Evolutionary conservation across 2,113 vertebrate genomes (phyloP), one percentile per base, ranked within the genome.

Genomic region (Ophiodon elongatus): DNA sequence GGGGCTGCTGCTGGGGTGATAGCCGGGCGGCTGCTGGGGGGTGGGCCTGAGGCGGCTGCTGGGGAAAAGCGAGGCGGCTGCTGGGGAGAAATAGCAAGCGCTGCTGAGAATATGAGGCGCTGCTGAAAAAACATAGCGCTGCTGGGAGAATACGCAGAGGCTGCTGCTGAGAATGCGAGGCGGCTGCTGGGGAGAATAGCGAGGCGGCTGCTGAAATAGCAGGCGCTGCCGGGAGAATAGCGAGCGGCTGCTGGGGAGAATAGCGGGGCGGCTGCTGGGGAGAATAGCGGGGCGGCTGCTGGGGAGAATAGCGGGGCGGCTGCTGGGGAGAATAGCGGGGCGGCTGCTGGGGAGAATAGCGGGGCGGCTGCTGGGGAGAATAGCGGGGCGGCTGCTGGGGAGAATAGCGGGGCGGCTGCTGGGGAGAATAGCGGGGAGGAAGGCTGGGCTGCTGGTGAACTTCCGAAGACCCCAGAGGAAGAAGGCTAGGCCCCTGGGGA

Each of bases 381-480:
- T 0, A 21, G 47, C 19, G 41, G 23, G 5, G 25, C 6, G 8
- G 6, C 1, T 8, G 47, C 15, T 0, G 0, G 15, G 60, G 10
- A 8, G 43, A 11, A 13, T 15, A 15, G 43, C 43, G 11, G 14
- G 1, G 41, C 37, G 11, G 60, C 0, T 29, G 21, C 4, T 11
- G 21, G 2, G 15, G 13, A 45, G 13, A 14, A 45, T 45, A 45
- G 43, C 14, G 43, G 43, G 14, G 13, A 14, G 43, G 43, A 15
- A 15, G 15, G 13, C 43, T 45, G 15, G 43, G 1, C 43, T 45
- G 43, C 43, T 15, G 43, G 11, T 43, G 41, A 9, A 43, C 2
- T 5, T 33, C 5, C 33, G 41, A 15, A 6, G 41, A 45, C 15
- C 4, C 2, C 2, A 3, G 43, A 2, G 14, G 43, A 45, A 14